Conservation (phyloP, 2,888 invertebrate genomes). For the Globia sparganii region DNA sequence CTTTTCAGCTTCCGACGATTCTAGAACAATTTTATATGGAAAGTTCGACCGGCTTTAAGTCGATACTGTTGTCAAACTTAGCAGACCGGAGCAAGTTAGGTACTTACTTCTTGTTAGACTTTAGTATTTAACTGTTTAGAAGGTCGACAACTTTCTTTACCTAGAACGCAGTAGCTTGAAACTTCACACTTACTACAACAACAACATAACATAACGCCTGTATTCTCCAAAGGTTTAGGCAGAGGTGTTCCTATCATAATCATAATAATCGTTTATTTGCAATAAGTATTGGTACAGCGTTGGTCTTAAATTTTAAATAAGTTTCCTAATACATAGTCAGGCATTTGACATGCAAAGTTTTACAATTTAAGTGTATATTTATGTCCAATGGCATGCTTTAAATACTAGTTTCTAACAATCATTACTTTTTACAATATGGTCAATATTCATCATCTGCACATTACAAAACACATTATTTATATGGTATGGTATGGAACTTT, state of each 20-base stretch:
- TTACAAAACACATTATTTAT: no score
- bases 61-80: slow-evolving; percentile 45
- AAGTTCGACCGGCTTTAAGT: slow-evolving; percentile 30
- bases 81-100: not conserved
- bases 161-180: not conserved
- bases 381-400: no score
- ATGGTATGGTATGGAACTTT: no score
- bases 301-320: no score
- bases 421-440: no score
- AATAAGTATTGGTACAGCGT: no score
- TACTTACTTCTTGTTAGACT: slow-evolving; percentile 21
- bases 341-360: no score
- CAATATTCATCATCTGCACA: no score
- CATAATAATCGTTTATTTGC: no score
- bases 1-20: slow-evolving; percentile 32
- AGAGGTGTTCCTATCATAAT: not conserved
- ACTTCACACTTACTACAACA: not conserved
- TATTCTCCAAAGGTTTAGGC: not conserved
- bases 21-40: slow-evolving; percentile 15
- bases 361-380: no score
- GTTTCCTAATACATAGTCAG: no score
- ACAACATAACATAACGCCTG: not conserved
- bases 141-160: not conserved
- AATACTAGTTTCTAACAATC: no score
- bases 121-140: slow-evolving; percentile 10